Percentiles rank a stretch among this genome's conserved stretches.
These are phyloP conservation scores for Drosophila funebris DNA, from an alignment of 1,140 invertebrate species.

Conservation along the genomic window DNA sequence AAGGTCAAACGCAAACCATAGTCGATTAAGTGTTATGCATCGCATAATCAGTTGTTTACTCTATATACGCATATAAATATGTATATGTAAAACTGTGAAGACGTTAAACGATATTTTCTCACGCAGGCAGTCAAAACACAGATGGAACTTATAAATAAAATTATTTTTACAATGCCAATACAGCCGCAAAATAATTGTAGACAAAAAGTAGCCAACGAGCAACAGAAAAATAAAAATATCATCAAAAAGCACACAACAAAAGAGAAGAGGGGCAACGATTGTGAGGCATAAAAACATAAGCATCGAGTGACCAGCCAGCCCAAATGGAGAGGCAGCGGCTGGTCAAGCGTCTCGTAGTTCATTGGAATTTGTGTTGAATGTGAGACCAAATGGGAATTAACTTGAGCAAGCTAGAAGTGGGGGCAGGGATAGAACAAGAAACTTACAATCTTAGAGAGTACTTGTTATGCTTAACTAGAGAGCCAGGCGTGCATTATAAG, in stretches of 20 bases:
- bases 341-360: conserved; percentile 38
- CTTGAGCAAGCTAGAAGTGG: conserved; percentile 20
- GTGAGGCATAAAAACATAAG: conserved; percentile 15
- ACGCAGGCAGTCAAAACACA: conserved; percentile 39
- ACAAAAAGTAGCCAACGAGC: conserved; percentile 23
- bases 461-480: conserved; percentile 9
- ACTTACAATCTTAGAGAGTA: conserved; percentile 16
- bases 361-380: conserved; percentile 48
- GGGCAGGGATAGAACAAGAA: background rate
- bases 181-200: conserved; percentile 28
- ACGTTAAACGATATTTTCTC: conserved; percentile 46
- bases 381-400: conserved; percentile 34
- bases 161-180: conserved; percentile 8
- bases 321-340: conserved; percentile 19
- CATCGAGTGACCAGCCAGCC: conserved; percentile 18
- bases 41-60: background rate
- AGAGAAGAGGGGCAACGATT: background rate
- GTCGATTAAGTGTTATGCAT: conserved; percentile 18
- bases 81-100: conserved; percentile 7
- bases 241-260: conserved; percentile 11
- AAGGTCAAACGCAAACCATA: conserved; percentile 36
- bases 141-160: conserved; percentile 26
- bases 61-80: background rate
- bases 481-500: background rate
- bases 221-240: conserved; percentile 35